phyloP scores from a whole-genome alignment of 2,888 invertebrate genomes.

The Dicycla oo region DNA sequence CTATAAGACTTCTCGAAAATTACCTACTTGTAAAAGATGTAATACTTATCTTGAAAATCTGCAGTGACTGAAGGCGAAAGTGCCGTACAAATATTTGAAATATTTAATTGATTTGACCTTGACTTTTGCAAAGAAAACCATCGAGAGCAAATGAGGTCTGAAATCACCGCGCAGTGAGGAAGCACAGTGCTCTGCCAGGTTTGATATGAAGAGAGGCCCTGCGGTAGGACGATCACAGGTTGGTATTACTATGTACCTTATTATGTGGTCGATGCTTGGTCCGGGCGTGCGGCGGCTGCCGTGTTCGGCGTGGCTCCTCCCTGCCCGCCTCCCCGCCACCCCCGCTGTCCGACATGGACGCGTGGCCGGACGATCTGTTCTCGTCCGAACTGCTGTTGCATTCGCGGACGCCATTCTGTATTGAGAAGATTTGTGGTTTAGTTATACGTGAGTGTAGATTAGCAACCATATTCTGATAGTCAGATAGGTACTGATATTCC shows the following conservation, averaged over 20 bases:
- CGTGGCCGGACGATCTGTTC: conserved; percentile 97
- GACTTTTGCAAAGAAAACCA: too few relatives aligned
- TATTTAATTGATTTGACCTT: too few relatives aligned
- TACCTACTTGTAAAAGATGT: background rate
- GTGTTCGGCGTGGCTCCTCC: conserved; percentile 90
- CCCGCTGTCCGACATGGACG: conserved; percentile 98
- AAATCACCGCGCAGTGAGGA: background rate
- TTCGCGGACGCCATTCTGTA: conserved; percentile 92
- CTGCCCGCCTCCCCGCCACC: conserved; percentile 89
- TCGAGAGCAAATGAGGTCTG: too few relatives aligned
- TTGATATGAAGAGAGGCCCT: background rate
- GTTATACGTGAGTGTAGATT: background rate
- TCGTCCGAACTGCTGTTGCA: conserved; percentile 97
- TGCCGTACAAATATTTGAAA: too few relatives aligned
- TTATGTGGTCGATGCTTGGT: conserved; percentile 91
- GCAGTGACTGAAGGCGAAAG: too few relatives aligned
- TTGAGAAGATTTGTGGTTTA: background rate
- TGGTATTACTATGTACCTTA: conserved; percentile 76
- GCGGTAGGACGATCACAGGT: too few relatives aligned
- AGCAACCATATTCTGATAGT: background rate
- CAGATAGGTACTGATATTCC: background rate
- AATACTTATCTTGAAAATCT: background rate
- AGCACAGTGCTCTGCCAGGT: background rate
- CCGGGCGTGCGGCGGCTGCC: conserved; percentile 92
- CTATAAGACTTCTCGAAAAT: background rate